Evolutionary conservation across 1,140 invertebrate species (phyloP), one percentile per base, ranked within the genome.

Genomic region (Lasioglossum albipes): DNA sequence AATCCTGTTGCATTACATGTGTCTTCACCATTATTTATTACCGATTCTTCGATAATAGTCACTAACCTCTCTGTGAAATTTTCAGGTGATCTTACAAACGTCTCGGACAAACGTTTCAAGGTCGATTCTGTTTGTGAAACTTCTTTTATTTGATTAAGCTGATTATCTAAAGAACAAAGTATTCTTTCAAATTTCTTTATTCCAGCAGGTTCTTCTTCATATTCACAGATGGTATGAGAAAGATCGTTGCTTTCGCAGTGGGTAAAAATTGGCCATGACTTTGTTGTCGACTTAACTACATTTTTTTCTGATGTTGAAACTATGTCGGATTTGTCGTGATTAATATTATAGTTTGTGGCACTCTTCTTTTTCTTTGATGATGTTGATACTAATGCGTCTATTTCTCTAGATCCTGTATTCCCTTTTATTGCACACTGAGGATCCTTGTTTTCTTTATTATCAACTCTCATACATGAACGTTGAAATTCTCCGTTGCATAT

Each of bases 21-120:
- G 31, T 75, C 45, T 31, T 84, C 78, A 9, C 68, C 67, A 41
- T 86, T 73, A 41, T 54, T 75, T 9, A 87, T 74, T 12, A 88
- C 75, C 3, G 91, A 89, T 69, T 92, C 88, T 84, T 92, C 91
- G 2, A 91, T 85, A 22, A 92, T 90, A 7, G 89, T 90, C 13
- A 92, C 65, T 4, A 92, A 75, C 64, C 83, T 87, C 67, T 90
- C 87, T 1, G 91, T 92, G 74, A 92, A 92, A 36, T 73, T 82
- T 22, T 85, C 67, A 7, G 91, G 91, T 9, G 89, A 89, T 18
- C 78, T 62, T 0, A 84, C 69, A 64, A 88, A 92, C 67, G 90
- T 75, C 2, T 86, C 67, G 1, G 91, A 92, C n/a, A 91, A 41
- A 27, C 90, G 83, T n/a, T 76, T 86, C 16, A 91, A 52, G 7